A percentile compares a stretch with the other conserved stretches of the same genome.
Conservation (phyloP, 2,113 vertebrate genomes). For the Oncorhynchus nerka region DNA sequence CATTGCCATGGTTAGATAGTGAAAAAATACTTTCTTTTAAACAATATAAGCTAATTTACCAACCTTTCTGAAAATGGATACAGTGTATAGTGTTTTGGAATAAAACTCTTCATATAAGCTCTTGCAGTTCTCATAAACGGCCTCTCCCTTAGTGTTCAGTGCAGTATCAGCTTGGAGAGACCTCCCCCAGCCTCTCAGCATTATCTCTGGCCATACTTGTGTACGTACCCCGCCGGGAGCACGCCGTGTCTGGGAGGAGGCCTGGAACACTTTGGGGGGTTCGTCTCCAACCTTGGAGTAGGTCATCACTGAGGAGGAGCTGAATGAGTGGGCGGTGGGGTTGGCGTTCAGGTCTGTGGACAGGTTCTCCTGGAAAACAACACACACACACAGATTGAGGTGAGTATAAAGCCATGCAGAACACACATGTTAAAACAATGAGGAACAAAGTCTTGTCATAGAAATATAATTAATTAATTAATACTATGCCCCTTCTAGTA, state of each 20-base stretch:
- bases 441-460: not conserved
- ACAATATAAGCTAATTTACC: too few relatives aligned
- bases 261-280: constrained; percentile 89
- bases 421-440: not conserved
- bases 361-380: constrained; percentile 75
- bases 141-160: too few relatives aligned
- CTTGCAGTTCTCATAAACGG: too few relatives aligned
- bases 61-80: too few relatives aligned
- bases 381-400: not conserved
- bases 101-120: too few relatives aligned
- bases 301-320: constrained; percentile 89
- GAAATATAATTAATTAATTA: not conserved
- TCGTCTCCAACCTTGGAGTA: constrained; percentile 89
- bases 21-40: too few relatives aligned
- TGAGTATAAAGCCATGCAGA: not conserved
- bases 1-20: too few relatives aligned
- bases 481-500: too few relatives aligned
- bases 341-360: constrained; percentile 53
- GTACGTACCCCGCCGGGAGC: constrained; percentile 90
- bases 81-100: too few relatives aligned
- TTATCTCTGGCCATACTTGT: too few relatives aligned
- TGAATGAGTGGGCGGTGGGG: constrained; percentile 81
- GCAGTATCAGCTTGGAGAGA: too few relatives aligned
- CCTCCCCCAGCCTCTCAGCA: too few relatives aligned
- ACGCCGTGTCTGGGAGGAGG: constrained; percentile 78